Evolutionary conservation across 2,888 invertebrate species (phyloP).

Genomic region (Polymixis flavicincta): DNA sequence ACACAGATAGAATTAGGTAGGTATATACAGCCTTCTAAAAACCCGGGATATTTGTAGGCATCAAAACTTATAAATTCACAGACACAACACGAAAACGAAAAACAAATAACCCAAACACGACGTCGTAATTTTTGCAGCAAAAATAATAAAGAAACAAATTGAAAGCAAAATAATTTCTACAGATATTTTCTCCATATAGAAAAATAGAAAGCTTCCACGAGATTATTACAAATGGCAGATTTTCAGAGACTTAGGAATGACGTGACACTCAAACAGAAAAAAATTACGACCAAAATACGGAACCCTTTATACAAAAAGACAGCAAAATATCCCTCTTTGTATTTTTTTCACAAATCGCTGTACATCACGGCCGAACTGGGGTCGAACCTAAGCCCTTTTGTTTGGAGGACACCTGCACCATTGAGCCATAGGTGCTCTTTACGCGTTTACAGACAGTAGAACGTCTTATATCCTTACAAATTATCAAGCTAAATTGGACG

Average conservation of each 20-base stretch:
- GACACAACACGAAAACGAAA: not conserved
- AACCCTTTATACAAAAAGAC: conserved; percentile 66
- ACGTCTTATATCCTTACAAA: conserved; percentile 59
- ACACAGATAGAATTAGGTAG: not conserved
- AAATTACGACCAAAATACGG: conserved; percentile 46
- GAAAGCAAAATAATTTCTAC: not conserved
- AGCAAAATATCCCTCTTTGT: conserved; percentile 64
- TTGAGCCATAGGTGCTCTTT: conserved; percentile 87
- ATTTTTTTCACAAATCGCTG: conserved; percentile 80
- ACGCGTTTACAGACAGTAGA: conserved; percentile 76
- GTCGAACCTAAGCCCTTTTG: conserved; percentile 87
- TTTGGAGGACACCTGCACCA: conserved; percentile 87
- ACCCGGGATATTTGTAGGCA: accelerated
- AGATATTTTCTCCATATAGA: not conserved
- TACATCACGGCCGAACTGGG: conserved; percentile 75
- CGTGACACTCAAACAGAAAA: conserved; percentile 39
- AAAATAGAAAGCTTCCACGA: conserved; percentile 24
- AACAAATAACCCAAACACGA: not conserved
- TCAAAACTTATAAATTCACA: not conserved
- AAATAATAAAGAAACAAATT: not conserved
- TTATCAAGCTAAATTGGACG: conserved; percentile 39
- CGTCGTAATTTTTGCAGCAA: not conserved
- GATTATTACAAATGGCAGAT: conserved; percentile 40
- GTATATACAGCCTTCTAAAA: not conserved
- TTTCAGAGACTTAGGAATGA: conserved; percentile 23